Conservation (phyloP, 2,113 vertebrate species). For the Platichthys stellatus region DNA sequence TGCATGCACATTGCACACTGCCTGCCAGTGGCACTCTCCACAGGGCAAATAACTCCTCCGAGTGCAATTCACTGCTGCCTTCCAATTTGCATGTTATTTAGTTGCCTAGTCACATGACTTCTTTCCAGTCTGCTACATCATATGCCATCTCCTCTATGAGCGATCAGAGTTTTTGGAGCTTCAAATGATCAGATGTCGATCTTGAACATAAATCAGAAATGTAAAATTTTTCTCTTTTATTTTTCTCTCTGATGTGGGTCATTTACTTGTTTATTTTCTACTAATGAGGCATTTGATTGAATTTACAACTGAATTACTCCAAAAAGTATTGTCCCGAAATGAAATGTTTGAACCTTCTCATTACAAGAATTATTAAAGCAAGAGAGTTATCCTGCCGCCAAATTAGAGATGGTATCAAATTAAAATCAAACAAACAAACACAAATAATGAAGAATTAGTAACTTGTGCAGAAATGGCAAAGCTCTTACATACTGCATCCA, state of each 20-base stretch:
- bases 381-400: neutral
- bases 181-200: constrained; percentile 13
- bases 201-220: constrained; percentile 23
- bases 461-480: neutral
- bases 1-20: constrained; percentile 42
- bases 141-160: constrained; percentile 30
- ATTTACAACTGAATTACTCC: constrained; percentile 44
- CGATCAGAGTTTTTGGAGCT: constrained; percentile 13
- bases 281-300: constrained; percentile 48
- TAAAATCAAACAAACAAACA: constrained; percentile 20
- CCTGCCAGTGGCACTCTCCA: constrained; percentile 64
- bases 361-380: constrained; percentile 23
- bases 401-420: constrained; percentile 13
- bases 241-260: constrained; percentile 12
- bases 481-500: neutral
- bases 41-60: constrained; percentile 64
- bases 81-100: constrained; percentile 68
- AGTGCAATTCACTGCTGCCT: constrained; percentile 66
- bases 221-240: neutral
- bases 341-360: constrained; percentile 17
- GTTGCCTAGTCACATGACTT: constrained; percentile 38
- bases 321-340: constrained; percentile 18
- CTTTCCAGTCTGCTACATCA: constrained; percentile 43
- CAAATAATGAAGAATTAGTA: neutral
- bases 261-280: constrained; percentile 40